A percentile compares a stretch with the other conserved stretches of the same genome.
These are phyloP conservation scores for Nycticorax nycticorax DNA, from an alignment of 2,113 vertebrate species.

Conservation along the genomic window DNA sequence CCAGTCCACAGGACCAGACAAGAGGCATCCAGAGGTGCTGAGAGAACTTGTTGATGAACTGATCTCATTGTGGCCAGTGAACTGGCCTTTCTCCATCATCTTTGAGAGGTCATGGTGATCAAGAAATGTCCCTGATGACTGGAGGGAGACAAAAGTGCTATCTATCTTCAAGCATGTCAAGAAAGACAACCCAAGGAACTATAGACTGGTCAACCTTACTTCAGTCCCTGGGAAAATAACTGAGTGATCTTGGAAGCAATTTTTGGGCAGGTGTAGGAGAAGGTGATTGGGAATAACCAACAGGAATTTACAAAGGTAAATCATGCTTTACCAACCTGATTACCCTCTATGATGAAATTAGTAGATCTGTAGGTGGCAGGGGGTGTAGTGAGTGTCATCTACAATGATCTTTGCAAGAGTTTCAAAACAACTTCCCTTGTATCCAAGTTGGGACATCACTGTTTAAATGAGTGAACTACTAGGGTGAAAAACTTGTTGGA, in stretches of 20 bases:
- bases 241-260: neutral
- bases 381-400: neutral
- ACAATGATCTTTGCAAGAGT: neutral
- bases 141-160: neutral
- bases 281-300: neutral
- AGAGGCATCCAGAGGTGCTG: neutral
- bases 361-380: neutral
- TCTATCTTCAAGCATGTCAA: neutral
- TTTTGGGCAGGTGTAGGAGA: neutral
- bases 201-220: neutral
- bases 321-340: neutral
- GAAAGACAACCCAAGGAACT: neutral
- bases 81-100: neutral
- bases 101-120: neutral
- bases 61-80: neutral
- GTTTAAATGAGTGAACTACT: neutral
- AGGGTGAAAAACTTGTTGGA: neutral
- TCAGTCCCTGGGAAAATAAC: neutral
- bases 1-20: neutral
- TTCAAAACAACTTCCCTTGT: conserved; percentile 1
- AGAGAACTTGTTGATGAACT: neutral
- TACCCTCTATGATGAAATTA: neutral
- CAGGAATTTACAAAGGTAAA: neutral
- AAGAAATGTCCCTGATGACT: neutral
- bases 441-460: neutral